Evolutionary conservation across 2,797 vertebrate species (phyloP), one percentile per base, ranked within the genome.

Genomic region (Bradypus variegatus): DNA sequence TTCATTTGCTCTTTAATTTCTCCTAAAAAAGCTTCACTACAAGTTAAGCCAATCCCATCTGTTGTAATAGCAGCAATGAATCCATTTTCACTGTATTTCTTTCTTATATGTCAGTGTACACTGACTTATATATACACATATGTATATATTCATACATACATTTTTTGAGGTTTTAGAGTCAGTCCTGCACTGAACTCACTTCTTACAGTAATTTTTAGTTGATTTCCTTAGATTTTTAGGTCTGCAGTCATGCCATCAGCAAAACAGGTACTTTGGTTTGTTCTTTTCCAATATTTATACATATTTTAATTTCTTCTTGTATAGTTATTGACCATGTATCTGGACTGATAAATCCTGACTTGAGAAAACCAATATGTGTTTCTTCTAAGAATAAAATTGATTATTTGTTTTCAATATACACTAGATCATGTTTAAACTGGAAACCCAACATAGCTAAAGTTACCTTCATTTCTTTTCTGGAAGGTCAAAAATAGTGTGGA

Each of bases 381-480:
- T 60, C 82, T 93, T 90, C 72, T 79, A 93, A 87, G 38, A 87
- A 75, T 79, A 73, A 84, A 92, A 88, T 65, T 0, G 45, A 80
- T 48, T 85, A 31, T 78, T 41, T 84, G 50, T 77, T 91, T 93
- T 89, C 73, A 36, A 8, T 62, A 69, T 19, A 75, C 64, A 88
- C 29, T 91, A 18, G n/a, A 29, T 80, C 79, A 55, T 55, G 38
- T 80, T 88, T 64, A 70, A 11, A 70, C 21, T 29, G 48, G 50
- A 88, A 89, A 81, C n/a, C 29, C 81, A 82, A 19, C 23, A 21
- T 23, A 21, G 27, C 50, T 92, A 93, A 79, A 48, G 29, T 85
- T 90, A 70, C 64, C 50, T 89, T 72, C 65, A 13, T 88, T 88
- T 90, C 81, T 70, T 91, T 8, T 91, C 78, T 77, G 78, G 60